Percentiles rank a stretch among this genome's conserved stretches.
Evolutionary conservation across 64 coral and sea anemone genomes (phyloP).

Genomic region (Montipora capricornis): DNA sequence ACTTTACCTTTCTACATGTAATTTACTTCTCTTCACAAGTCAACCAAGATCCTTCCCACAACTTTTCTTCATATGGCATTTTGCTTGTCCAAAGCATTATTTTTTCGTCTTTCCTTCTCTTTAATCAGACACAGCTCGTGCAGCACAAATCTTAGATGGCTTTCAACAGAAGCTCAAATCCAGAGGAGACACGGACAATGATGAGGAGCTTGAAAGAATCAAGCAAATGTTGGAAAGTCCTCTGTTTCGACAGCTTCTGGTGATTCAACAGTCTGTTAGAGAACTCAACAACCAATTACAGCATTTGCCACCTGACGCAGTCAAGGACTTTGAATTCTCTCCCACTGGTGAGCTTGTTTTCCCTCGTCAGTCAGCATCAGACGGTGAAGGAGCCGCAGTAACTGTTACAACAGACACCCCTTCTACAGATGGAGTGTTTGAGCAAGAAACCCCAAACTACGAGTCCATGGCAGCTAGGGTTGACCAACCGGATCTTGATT

Average conservation of each 20-base stretch:
- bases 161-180: slow-evolving; percentile 87
- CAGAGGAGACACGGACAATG: slow-evolving; percentile 76
- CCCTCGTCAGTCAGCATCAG: slow-evolving; percentile 45
- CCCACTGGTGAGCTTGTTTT: slow-evolving; percentile 88
- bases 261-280: slow-evolving; percentile 85
- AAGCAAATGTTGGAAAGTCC: slow-evolving; percentile 95
- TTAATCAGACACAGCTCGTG: slow-evolving; percentile 60
- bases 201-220: slow-evolving; percentile 89
- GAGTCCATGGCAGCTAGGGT: neutral
- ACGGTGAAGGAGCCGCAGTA: slow-evolving; percentile 1
- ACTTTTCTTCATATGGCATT: neutral
- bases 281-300: slow-evolving; percentile 80
- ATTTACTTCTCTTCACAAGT: too few relatives aligned
- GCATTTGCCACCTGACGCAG: slow-evolving; percentile 48
- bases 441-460: neutral
- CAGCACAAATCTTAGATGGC: slow-evolving; percentile 83
- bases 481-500: neutral
- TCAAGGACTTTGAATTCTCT: slow-evolving; percentile 95
- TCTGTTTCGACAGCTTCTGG: slow-evolving; percentile 83
- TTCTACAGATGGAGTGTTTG: slow-evolving; percentile 53
- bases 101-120: neutral
- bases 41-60: neutral
- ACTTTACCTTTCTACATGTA: too few relatives aligned
- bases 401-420: slow-evolving; percentile 29
- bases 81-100: neutral